A percentile compares a stretch with the other conserved stretches of the same genome.
Conservation (phyloP, 1,140 invertebrate genomes). For the Elysia chlorotica region DNA sequence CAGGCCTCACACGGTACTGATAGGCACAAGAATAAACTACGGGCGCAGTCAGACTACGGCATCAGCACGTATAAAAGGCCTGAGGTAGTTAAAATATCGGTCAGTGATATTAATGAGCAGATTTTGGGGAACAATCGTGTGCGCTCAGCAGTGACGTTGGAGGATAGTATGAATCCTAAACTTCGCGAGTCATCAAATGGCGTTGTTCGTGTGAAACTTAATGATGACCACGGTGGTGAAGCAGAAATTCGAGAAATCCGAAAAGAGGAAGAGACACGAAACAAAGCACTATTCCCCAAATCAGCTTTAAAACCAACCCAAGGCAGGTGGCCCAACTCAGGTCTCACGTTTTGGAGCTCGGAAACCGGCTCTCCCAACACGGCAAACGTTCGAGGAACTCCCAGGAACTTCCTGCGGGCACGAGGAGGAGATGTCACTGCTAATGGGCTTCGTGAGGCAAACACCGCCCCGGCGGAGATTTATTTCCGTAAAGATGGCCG, state of each 20-base stretch:
- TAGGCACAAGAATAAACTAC: neutral
- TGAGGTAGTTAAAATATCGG: neutral
- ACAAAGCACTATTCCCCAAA: too few species aligned
- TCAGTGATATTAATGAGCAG: slow-evolving; percentile 1
- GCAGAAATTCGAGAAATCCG: slow-evolving; percentile 9
- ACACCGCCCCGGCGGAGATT: slow-evolving; percentile 31
- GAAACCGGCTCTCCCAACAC: neutral
- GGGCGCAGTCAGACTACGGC: neutral
- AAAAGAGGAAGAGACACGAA: too few species aligned
- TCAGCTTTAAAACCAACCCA: too few species aligned
- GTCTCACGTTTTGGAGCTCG: slow-evolving; percentile 15
- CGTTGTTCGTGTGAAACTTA: too few species aligned
- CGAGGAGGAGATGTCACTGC: too few species aligned
- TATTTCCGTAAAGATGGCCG: slow-evolving; percentile 35
- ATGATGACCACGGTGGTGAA: neutral
- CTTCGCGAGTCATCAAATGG: too few species aligned
- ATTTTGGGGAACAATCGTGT: slow-evolving; percentile 11
- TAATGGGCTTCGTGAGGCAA: neutral
- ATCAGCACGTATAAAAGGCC: neutral
- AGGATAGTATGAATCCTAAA: too few species aligned
- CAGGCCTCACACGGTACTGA: neutral
- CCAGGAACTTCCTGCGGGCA: too few species aligned
- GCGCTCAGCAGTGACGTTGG: neutral
- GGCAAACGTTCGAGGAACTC: slow-evolving; percentile 24
- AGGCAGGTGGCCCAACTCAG: slow-evolving; percentile 35